Base-by-base conservation (phyloP, 2,888 invertebrate species). In the Drosophila birchii region DNA sequence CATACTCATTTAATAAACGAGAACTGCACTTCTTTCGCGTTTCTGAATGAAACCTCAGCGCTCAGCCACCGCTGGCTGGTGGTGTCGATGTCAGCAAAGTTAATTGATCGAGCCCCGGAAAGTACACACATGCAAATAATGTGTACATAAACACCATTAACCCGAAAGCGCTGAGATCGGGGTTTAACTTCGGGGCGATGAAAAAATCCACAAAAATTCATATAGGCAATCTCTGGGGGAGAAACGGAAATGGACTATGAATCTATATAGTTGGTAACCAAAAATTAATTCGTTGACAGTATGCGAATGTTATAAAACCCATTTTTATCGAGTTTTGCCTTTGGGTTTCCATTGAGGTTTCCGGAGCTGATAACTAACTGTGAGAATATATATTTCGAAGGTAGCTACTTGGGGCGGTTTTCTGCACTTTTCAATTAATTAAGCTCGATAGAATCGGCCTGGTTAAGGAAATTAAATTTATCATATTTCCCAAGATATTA, bases 391-490 rank as follows among this genome's bases (percentile, higher is more conserved):
- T 51, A 56, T 64, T 23, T 36, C 16, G 43, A 16, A 11, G 44
- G 41, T 43, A 43, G 41, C 59, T 23, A 34, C 23, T 47, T 59
- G 26, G 18, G 39, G n/a, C 39, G 23, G 36, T 68, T 72, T 61
- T 73, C 53, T 43, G 53, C 18, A 53, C 7, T 61, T 71, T 79
- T 79, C 75, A 87, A 82, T 86, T 86, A 86, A 84, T 82, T 89
- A 71, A 75, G 53, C 34, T 45, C 53, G 88, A 89, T 85, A 77
- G 59, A 68, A 71, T 69, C 75, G 38, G 20, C 34, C 38, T 26
- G 53, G 23, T 18, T 51, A 57, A 80, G 86, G 80, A 86, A 86
- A 86, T 88, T 68, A 73, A 89, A 80, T 83, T 76, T 54, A 78
- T 64, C 64, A 62, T 73, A 74, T 47, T 74, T 29, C 12, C 51